Conservation (phyloP, 2,888 invertebrate species). For the Lasioglossum morio region DNA sequence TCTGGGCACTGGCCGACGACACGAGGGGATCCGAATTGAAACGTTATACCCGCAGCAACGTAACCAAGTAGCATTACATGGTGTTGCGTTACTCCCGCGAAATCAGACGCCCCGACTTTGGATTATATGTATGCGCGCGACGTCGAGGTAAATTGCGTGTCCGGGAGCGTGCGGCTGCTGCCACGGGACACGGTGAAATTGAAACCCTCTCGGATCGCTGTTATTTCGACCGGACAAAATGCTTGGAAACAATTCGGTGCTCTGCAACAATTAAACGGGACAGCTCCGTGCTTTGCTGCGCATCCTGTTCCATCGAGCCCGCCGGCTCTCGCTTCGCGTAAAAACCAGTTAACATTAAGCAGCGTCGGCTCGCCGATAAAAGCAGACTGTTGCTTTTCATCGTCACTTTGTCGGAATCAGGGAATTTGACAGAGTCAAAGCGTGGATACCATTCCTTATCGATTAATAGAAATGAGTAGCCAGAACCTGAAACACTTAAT, state of each 20-base stretch:
- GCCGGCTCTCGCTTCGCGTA: not conserved
- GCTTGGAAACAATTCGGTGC: not conserved
- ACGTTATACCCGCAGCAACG: constrained; percentile 62
- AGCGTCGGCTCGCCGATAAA: no score
- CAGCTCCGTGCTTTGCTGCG: not conserved
- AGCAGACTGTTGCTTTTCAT: not conserved
- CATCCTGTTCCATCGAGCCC: not conserved
- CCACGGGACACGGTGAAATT: constrained; percentile 8
- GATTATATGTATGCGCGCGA: constrained; percentile 14
- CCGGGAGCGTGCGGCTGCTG: not conserved
- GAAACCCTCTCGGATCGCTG: not conserved
- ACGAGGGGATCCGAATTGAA: constrained; percentile 58
- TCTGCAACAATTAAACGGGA: not conserved
- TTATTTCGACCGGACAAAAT: not conserved
- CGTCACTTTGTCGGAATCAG: not conserved
- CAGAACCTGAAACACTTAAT: no score
- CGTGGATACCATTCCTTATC: no score
- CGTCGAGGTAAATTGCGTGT: constrained; percentile 10
- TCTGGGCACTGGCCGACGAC: constrained; percentile 33
- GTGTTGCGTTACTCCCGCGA: constrained; percentile 63
- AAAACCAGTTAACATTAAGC: not conserved
- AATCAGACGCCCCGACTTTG: constrained; percentile 63
- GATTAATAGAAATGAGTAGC: no score
- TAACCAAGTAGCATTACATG: constrained; percentile 56
- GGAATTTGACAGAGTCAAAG: no score